These are phyloP conservation scores for Kradibia gibbosae DNA, from an alignment of 1,140 invertebrate genomes.

Conservation along the genomic window DNA sequence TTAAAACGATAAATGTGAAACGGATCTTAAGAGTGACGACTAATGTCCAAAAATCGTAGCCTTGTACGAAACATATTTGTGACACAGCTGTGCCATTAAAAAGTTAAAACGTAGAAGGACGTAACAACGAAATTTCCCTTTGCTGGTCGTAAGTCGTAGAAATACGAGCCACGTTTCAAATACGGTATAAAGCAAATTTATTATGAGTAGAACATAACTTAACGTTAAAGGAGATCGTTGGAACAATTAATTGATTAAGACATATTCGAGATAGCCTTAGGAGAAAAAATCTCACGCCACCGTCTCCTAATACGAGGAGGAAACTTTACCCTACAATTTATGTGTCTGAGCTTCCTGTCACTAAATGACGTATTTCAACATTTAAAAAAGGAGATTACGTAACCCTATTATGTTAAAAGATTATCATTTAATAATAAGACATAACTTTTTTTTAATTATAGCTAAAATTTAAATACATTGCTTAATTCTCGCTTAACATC, in stretches of 20 bases:
- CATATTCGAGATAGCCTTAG: not conserved
- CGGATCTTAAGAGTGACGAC: not conserved
- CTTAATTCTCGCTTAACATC: too few species aligned
- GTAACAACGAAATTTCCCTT: slow-evolving; percentile 2
- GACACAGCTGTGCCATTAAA: not conserved
- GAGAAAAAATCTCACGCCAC: too few species aligned
- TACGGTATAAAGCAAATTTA: not conserved
- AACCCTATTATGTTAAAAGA: too few species aligned
- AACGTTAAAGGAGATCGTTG: not conserved
- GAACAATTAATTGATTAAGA: not conserved
- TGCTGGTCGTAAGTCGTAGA: not conserved
- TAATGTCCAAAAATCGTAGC: not conserved
- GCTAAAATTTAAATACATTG: too few species aligned
- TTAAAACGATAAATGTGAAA: not conserved
- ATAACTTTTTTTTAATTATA: too few species aligned
- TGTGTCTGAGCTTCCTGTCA: too few species aligned
- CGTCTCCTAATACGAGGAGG: too few species aligned
- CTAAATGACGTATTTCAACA: too few species aligned
- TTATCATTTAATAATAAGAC: too few species aligned
- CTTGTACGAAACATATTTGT: not conserved
- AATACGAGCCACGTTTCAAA: slow-evolving; percentile 12
- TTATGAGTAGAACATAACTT: not conserved
- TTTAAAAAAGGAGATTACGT: too few species aligned
- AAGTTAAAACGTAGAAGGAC: slow-evolving; percentile 17
- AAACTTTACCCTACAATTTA: too few species aligned